A percentile compares a stretch with the other conserved stretches of the same genome.
These are phyloP conservation scores for Hyperoplus immaculatus DNA, from an alignment of 2,797 vertebrate species.

Conservation along the genomic window DNA sequence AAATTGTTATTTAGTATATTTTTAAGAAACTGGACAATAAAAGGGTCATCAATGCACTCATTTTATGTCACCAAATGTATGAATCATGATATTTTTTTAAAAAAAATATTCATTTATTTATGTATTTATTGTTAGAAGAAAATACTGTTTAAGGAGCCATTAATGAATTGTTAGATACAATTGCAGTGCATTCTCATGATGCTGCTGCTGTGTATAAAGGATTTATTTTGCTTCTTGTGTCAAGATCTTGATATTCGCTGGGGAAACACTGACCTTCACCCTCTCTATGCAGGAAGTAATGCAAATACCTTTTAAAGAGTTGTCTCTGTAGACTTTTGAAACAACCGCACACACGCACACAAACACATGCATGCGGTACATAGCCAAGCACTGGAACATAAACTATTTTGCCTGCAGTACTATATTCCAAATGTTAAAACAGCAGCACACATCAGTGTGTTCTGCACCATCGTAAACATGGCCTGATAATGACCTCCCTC, in stretches of 20 bases:
- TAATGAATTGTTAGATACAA: constrained; percentile 36
- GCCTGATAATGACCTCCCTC: constrained; percentile 86
- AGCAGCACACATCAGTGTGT: constrained; percentile 61
- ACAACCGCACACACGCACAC: constrained; percentile 16
- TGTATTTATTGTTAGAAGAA: too few relatives aligned
- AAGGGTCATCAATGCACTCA: not conserved
- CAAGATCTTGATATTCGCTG: constrained; percentile 38
- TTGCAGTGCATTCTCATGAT: constrained; percentile 47
- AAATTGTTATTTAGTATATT: not conserved
- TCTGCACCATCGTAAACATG: constrained; percentile 69
- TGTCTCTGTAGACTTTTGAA: constrained; percentile 43
- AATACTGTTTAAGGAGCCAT: constrained; percentile 9
- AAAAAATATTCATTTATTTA: constrained; percentile 7
- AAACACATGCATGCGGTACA: not conserved
- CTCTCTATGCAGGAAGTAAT: constrained; percentile 61
- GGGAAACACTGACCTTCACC: constrained; percentile 63
- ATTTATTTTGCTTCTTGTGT: constrained; percentile 64
- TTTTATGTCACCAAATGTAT: not conserved
- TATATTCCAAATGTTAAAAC: constrained; percentile 74
- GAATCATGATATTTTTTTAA: constrained; percentile 1
- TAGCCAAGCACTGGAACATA: constrained; percentile 48
- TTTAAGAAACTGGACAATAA: constrained; percentile 18
- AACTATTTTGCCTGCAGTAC: constrained; percentile 71
- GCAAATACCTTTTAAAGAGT: constrained; percentile 65
- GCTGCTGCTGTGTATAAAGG: constrained; percentile 27